Percentiles rank a stretch among this genome's conserved stretches.
Conservation (phyloP, 1,140 invertebrate species). For the Spodoptera frugiperda region DNA sequence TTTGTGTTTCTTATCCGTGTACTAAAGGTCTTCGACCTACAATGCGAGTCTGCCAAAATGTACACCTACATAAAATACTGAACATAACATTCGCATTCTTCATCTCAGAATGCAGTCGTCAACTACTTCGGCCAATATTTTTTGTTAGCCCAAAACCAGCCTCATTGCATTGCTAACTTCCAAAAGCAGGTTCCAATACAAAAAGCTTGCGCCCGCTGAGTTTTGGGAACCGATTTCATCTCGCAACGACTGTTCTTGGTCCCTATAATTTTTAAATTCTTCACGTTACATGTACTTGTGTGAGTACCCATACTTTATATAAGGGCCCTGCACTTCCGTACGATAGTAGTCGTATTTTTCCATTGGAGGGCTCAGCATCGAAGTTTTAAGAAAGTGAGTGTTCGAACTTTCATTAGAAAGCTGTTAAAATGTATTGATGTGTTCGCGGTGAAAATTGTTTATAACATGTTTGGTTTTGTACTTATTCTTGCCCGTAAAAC, state of each 20-base stretch:
- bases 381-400: constrained; percentile 11
- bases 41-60: too few relatives aligned
- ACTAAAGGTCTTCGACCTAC: too few relatives aligned
- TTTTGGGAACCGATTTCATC: constrained; percentile 36
- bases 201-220: constrained; percentile 13
- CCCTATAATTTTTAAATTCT: neutral
- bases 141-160: constrained; percentile 7
- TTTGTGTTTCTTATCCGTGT: too few relatives aligned
- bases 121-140: neutral
- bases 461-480: neutral
- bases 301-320: constrained; percentile 10
- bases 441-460: neutral
- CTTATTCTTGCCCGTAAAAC: too few relatives aligned
- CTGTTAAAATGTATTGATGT: neutral
- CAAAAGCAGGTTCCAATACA: constrained; percentile 16
- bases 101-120: neutral
- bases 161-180: neutral
- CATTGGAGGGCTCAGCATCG: neutral
- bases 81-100: neutral
- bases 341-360: constrained; percentile 14
- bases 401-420: constrained; percentile 1
- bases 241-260: neutral
- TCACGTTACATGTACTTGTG: neutral
- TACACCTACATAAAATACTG: too few relatives aligned
- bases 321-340: neutral